Conservation (phyloP, 2,888 invertebrate genomes). For the Caenorhabditis sp. region DNA sequence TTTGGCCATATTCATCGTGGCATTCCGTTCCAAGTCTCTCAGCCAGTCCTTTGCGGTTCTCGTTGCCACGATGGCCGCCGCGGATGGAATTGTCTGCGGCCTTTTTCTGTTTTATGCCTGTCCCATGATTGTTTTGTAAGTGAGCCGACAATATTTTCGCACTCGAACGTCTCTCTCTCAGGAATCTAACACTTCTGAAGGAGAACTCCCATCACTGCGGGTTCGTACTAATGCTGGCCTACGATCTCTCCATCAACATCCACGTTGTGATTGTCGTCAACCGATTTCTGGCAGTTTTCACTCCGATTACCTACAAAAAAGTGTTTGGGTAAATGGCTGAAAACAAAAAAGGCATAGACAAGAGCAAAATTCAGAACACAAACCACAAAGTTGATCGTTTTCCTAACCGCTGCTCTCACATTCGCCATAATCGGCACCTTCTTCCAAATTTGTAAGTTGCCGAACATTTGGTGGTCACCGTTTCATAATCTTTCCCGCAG, state of each 20-base stretch:
- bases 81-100: background rate
- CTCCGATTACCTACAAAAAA: slow-evolving; percentile 10
- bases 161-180: background rate
- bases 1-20: background rate
- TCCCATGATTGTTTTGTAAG: slow-evolving; percentile 33
- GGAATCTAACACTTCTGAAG: background rate
- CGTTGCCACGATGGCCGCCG: background rate
- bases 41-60: background rate
- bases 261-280: slow-evolving; percentile 12
- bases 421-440: background rate
- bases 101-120: slow-evolving; percentile 10
- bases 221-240: background rate
- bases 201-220: background rate
- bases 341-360: no score
- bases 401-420: background rate
- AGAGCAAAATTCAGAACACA: background rate
- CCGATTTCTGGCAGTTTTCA: slow-evolving; percentile 26
- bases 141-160: no score
- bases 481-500: background rate
- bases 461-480: background rate
- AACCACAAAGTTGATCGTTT: slow-evolving; percentile 1
- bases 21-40: background rate
- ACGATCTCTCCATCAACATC: slow-evolving; percentile 17
- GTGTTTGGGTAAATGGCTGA: slow-evolving; percentile 18
- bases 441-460: slow-evolving; percentile 3